Evolutionary conservation across 2,888 invertebrate genomes (phyloP), one percentile per base, ranked within the genome.

Genomic region (Scaptomyza flava): DNA sequence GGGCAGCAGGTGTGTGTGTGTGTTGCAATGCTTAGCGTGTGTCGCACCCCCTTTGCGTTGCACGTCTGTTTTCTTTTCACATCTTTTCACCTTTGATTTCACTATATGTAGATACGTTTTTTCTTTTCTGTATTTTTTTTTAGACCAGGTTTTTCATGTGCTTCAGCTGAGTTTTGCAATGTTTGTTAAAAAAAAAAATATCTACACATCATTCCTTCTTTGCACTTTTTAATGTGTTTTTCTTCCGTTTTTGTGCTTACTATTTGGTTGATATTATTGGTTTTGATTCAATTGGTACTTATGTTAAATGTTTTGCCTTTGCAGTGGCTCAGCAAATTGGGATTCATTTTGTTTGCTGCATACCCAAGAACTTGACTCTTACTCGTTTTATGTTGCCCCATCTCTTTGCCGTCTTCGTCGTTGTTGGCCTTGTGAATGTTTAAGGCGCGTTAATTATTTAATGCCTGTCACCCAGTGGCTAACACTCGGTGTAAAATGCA

Each of bases 391-490:
- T 12, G 14, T 30, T 30, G 7, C 7, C 17, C n/a, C 3, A 17
- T 20, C 11, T 33, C n/a, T 30, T 47, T 45, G 27, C 2, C 36
- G 12, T 30, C n/a, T 33, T n/a, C n/a, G n/a, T n/a, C 41, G 50
- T 33, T 9, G 48, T 62, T 66, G 59, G 51, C 63, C 70, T 72
- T 59, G 63, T 82, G 59, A 64, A 81, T 77, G 64, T 57, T 72
- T 66, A 68, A 85, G 70, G 72, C 77, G 65, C 86, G 88, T 91
- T 91, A 91, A 91, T 91, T 91, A 91, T 91, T 91, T 91, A 91
- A 91, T 89, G 90, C 84, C 90, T 90, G 91, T 91, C 91, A 89
- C 90, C 89, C 90, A 82, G 91, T 90, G 91, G 91, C 91, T 90
- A 91, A 91, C 91, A 91, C 91, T 84, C 81, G 81, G 79, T 85